These are phyloP conservation scores for Falco punctatus DNA, from an alignment of 2,113 vertebrate genomes.

Conservation along the genomic window DNA sequence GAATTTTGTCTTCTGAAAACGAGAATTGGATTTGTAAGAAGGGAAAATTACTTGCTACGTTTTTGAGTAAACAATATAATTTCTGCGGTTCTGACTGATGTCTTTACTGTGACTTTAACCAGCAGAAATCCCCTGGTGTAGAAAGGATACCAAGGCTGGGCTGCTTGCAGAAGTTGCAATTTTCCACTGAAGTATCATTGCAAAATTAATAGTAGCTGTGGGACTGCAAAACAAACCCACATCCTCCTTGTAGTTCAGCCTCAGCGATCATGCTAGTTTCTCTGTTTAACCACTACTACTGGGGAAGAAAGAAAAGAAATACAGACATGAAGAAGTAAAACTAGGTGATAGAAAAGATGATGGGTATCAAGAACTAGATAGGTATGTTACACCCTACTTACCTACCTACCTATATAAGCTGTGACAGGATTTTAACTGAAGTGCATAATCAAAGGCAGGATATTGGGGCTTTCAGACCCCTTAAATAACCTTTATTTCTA, in stretches of 20 bases:
- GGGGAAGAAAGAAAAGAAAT: neutral
- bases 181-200: neutral
- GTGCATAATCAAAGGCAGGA: neutral
- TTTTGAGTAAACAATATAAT: neutral
- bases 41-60: neutral
- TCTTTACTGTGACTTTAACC: neutral
- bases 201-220: neutral
- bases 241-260: neutral
- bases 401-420: neutral
- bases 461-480: neutral
- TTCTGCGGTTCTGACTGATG: neutral
- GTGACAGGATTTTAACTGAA: neutral
- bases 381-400: neutral
- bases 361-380: accelerated
- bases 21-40: neutral
- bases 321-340: neutral
- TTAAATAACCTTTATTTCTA: neutral
- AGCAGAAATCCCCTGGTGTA: neutral
- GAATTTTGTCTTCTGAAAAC: neutral
- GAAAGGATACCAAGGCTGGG: neutral
- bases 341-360: neutral
- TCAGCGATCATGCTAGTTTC: accelerated
- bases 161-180: neutral
- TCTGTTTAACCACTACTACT: neutral
- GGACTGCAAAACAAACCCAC: neutral